Base-by-base conservation (phyloP, 2,888 invertebrate genomes). In the Cecidostiba fungosa region DNA sequence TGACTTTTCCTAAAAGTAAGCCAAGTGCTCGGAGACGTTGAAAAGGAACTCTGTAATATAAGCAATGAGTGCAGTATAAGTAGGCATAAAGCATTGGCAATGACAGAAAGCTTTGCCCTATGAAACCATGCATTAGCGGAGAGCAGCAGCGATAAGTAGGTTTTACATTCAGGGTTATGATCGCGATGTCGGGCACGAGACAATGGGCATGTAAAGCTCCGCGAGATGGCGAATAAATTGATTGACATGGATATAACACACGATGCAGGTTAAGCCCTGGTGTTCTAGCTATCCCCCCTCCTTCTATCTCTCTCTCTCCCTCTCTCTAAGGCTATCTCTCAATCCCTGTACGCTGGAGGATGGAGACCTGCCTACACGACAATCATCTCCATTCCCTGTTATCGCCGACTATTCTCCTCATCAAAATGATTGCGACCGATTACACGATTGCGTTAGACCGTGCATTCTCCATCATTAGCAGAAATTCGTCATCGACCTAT, bases 361-460 rank as follows among this genome's bases (percentile, higher is more conserved):
- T 84, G 85, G 83, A 87, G 86, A 89, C 77, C 92, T 89, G 89
- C 93, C 92, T 91, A 92, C 93, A 90, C 92, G 89, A 91, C 90
- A 92, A 93, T 93, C 92, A 93, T 92, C 91, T 91, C 90, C 88
- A 92, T 92, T 92, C 89, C 86, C 89, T 88, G 88, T 92, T 91
- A 92, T 92, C 92, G 90, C 88, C 89, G 91, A 90, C 92, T 90
- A 92, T 92, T 91, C 90, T 89, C 90, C 91, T 92, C 92, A 92
- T 92, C 91, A 92, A 89, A 91, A 92, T 93, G 91, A 93, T 93
- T 92, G 91, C 90, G 87, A 88, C 89, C 90, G 92, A 92, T 93
- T 93, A 92, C 88, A 90, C 91, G 90, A 92, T 93, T 92, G 91
- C 92, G 91, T 92, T 92, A 91, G 89, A 90, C 89, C 89, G 90